Evolutionary conservation across 2,113 vertebrate species (phyloP).

Genomic region (Ceratotherium simum): DNA sequence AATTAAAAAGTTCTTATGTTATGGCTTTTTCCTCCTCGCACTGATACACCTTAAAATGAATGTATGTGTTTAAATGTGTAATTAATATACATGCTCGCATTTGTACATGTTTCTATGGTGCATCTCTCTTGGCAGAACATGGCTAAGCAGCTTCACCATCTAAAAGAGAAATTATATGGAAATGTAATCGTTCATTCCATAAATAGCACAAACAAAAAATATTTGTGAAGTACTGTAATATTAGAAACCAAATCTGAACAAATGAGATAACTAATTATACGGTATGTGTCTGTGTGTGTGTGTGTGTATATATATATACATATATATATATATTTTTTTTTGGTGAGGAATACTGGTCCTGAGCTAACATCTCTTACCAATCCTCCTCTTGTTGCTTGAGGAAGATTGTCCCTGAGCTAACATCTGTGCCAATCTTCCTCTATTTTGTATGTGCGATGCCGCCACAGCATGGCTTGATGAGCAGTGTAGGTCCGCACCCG

Average conservation of each 20-base stretch:
- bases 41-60: background rate
- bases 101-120: background rate
- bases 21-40: background rate
- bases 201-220: background rate
- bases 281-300: background rate
- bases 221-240: slow-evolving; percentile 6
- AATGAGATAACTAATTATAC: background rate
- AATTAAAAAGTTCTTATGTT: background rate
- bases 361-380: no score
- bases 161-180: background rate
- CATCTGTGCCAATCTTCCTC: no score
- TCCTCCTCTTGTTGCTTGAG: no score
- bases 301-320: no score
- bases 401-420: no score
- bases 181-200: background rate
- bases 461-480: no score
- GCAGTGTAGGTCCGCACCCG: no score
- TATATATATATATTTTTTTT: no score
- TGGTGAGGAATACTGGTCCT: no score
- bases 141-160: background rate
- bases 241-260: background rate
- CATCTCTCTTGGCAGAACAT: background rate
- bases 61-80: background rate
- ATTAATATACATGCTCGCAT: background rate
- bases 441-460: no score